These are phyloP conservation scores for Erpornis zantholeuca DNA, from an alignment of 2,113 vertebrate genomes.

Conservation along the genomic window DNA sequence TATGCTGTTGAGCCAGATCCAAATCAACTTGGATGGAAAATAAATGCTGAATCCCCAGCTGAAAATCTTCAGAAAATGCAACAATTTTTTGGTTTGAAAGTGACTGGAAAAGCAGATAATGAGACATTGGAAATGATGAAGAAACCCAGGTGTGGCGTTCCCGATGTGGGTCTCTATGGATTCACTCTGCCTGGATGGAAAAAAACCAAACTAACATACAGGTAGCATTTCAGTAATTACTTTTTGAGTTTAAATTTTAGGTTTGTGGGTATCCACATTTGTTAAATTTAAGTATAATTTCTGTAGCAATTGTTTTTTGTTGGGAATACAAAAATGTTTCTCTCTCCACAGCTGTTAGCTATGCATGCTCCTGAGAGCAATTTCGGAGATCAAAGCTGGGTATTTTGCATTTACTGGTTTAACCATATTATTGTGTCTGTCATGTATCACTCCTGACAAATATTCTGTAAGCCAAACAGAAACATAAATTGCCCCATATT, in stretches of 20 bases:
- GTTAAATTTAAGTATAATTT: neutral
- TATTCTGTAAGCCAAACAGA: neutral
- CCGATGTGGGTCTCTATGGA: slow-evolving; percentile 72
- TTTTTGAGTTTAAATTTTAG: neutral
- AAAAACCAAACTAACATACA: slow-evolving; percentile 73
- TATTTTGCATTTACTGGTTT: neutral
- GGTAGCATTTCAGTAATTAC: slow-evolving; percentile 49
- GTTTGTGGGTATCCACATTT: neutral
- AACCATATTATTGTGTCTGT: neutral
- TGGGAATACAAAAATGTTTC: neutral
- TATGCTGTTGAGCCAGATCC: slow-evolving; percentile 63
- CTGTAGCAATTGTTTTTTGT: neutral
- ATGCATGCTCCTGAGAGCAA: neutral
- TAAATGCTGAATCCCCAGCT: neutral
- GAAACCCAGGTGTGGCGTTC: slow-evolving; percentile 73
- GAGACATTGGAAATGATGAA: slow-evolving; percentile 73
- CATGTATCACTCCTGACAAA: neutral
- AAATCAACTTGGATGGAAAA: slow-evolving; percentile 54
- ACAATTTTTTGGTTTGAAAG: slow-evolving; percentile 72
- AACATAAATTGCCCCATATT: neutral
- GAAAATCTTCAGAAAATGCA: slow-evolving; percentile 77
- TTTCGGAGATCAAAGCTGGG: neutral
- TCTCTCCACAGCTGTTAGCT: neutral
- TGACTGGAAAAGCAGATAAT: slow-evolving; percentile 70
- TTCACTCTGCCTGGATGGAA: slow-evolving; percentile 74